A percentile compares a stretch with the other conserved stretches of the same genome.
phyloP scores from a whole-genome alignment of 2,888 invertebrate species.

The Drosophila falleni region DNA sequence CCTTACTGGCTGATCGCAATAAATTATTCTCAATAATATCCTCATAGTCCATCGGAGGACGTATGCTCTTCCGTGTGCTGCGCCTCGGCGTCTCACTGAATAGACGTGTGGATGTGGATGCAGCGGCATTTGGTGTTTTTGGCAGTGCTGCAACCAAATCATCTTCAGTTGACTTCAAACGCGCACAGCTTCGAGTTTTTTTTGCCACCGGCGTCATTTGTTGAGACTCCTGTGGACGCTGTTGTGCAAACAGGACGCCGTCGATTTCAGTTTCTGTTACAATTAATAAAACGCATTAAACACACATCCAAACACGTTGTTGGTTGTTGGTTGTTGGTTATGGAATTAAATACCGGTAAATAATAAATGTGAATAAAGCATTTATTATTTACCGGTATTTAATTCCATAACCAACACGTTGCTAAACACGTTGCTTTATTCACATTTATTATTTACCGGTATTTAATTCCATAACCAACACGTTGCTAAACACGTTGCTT shows the following conservation, averaged over 20 bases:
- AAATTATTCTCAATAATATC: slow-evolving; percentile 70
- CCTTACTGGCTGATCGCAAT: slow-evolving; percentile 49
- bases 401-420: too few species aligned
- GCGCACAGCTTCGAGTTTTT: slow-evolving; percentile 35
- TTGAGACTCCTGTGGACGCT: slow-evolving; percentile 2
- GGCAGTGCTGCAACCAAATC: background rate
- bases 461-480: slow-evolving; percentile 13
- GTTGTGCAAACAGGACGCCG: background rate
- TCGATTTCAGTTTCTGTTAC: slow-evolving; percentile 10
- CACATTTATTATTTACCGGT: slow-evolving; percentile 24
- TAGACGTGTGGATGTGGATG: background rate
- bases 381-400: too few species aligned
- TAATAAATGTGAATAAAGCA: too few species aligned
- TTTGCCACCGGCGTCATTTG: slow-evolving; percentile 44
- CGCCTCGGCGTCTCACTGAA: slow-evolving; percentile 74
- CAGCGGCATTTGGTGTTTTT: slow-evolving; percentile 12
- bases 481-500: background rate
- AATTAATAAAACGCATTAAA: background rate
- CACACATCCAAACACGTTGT: too few species aligned
- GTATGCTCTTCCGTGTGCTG: slow-evolving; percentile 80
- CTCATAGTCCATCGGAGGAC: slow-evolving; percentile 79
- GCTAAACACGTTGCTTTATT: background rate
- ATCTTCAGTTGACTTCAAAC: background rate
- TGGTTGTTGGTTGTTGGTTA: too few species aligned
- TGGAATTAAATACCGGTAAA: too few species aligned